These are phyloP conservation scores for Phoxinus dragarum DNA, from an alignment of 2,797 vertebrate genomes.

Conservation along the genomic window DNA sequence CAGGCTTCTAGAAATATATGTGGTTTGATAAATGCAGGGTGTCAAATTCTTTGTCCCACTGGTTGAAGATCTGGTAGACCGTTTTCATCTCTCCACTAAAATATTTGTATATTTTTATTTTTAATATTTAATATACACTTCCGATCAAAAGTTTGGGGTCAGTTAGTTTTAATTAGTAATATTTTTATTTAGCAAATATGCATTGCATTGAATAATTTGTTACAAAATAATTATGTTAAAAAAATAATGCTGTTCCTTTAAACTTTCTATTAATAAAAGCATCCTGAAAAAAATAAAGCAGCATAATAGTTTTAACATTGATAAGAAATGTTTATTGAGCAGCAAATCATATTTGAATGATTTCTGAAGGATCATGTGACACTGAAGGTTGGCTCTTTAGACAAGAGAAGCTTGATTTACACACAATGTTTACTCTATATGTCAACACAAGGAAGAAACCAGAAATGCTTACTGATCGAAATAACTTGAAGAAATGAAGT, in stretches of 20 bases:
- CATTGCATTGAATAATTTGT: neutral
- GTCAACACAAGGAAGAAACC: neutral
- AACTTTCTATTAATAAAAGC: neutral
- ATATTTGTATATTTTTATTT: neutral
- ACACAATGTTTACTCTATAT: neutral
- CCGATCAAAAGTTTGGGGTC: no score
- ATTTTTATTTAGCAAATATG: neutral
- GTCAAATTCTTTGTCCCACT: neutral
- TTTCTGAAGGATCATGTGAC: neutral
- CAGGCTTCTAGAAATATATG: constrained; percentile 8
- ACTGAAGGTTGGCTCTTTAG: neutral
- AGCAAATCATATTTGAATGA: neutral
- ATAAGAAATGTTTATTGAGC: neutral
- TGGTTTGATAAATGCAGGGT: constrained; percentile 33
- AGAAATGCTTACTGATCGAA: neutral
- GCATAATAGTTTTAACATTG: neutral
- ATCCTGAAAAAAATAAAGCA: neutral
- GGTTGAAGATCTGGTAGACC: neutral
- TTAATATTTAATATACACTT: neutral
- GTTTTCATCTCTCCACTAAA: neutral
- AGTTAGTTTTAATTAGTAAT: neutral
- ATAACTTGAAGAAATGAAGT: neutral
- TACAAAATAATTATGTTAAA: neutral
- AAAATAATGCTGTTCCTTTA: neutral
- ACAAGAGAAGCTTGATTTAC: neutral